Evolutionary conservation across 1,140 invertebrate genomes (phyloP).

Genomic region (Brevipalpus yothersi): DNA sequence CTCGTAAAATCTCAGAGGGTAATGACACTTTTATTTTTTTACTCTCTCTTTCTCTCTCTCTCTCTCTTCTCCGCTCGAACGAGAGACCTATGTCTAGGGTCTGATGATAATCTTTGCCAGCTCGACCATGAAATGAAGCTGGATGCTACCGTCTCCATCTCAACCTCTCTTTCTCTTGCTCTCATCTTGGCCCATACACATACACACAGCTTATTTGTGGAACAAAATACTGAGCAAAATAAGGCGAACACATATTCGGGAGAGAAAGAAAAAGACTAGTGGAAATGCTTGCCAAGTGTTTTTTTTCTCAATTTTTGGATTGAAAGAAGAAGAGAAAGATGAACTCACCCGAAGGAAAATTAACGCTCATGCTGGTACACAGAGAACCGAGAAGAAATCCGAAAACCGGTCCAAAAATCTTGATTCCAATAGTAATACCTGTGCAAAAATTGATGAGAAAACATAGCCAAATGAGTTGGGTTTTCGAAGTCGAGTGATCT

Average conservation of each 20-base stretch:
- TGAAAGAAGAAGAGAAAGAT: background rate
- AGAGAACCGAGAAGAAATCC: slow-evolving; percentile 73
- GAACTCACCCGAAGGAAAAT: slow-evolving; percentile 30
- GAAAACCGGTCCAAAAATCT: slow-evolving; percentile 64
- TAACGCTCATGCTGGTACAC: slow-evolving; percentile 61
- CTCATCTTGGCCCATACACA: too few relatives aligned
- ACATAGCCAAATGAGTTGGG: background rate
- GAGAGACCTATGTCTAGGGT: too few relatives aligned
- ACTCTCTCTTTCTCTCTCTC: too few relatives aligned
- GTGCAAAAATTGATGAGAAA: slow-evolving; percentile 15
- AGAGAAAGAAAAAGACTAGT: background rate
- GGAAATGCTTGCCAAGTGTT: background rate
- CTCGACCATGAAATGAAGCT: background rate
- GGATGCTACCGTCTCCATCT: background rate
- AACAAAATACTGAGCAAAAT: background rate
- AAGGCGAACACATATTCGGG: background rate
- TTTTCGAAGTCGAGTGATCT: background rate
- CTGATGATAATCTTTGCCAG: background rate
- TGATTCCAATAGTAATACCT: slow-evolving; percentile 73
- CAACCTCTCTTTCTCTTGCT: too few relatives aligned
- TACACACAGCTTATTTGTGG: too few relatives aligned
- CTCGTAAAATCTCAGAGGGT: too few relatives aligned
- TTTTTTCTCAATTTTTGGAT: background rate
- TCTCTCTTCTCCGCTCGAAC: too few relatives aligned
- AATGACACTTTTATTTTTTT: too few relatives aligned